Conservation (phyloP, 2,797 vertebrate genomes). For the Syngnathus acus region DNA sequence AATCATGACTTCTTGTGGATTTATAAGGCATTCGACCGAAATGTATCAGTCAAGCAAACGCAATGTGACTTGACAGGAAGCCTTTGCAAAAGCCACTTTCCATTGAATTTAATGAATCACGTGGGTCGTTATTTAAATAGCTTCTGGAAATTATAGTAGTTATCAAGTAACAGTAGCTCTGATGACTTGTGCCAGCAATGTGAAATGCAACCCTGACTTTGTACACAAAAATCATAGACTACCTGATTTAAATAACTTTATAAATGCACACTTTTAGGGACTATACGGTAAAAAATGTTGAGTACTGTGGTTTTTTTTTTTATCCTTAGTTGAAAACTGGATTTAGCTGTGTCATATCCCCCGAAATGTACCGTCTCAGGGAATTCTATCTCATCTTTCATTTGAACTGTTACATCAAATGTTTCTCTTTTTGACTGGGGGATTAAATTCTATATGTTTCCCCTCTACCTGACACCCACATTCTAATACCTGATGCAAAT, state of each 20-base stretch:
- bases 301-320: not conserved
- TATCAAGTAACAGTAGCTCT: too few species aligned
- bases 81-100: too few species aligned
- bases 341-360: constrained; percentile 8
- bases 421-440: not conserved
- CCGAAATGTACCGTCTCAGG: not conserved
- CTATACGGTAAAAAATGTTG: not conserved
- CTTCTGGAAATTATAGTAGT: too few species aligned
- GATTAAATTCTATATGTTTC: not conserved
- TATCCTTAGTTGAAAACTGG: not conserved
- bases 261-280: not conserved
- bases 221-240: too few species aligned
- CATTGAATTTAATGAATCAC: too few species aligned
- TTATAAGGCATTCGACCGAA: too few species aligned
- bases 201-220: not conserved
- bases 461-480: constrained; percentile 1
- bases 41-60: not conserved
- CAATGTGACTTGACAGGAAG: not conserved
- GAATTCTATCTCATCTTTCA: constrained; percentile 1
- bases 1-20: not conserved
- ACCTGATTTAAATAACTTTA: not conserved
- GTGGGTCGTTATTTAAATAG: too few species aligned
- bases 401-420: constrained; percentile 5
- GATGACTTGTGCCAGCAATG: not conserved
- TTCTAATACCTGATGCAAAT: not conserved